Base-by-base conservation (phyloP, 2,113 vertebrate genomes). In the Atlantisia rogersi region DNA sequence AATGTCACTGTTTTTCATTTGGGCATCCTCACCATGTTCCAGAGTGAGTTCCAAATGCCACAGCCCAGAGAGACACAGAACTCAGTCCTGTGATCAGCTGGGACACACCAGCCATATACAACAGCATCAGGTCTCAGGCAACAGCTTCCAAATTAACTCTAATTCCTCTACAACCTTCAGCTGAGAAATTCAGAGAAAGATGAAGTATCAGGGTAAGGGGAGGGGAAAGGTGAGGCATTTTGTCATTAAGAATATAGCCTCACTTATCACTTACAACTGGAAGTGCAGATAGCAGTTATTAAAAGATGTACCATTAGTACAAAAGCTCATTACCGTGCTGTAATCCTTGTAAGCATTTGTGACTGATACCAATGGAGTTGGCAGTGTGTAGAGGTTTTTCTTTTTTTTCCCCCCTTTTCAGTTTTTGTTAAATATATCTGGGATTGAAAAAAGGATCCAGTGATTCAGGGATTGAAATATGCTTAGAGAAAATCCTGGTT, bases 311-410 rank as follows among this genome's bases (percentile, higher is more conserved):
- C 71, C 73, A 92, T 96, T 95, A 95, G 76, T 84, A 94, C 40
- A 79, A 94, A 96, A 96, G 84, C 93, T 97, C 92, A 96, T 95
- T 97, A 96, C 86, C 0, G 0, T 0, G 0, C 48, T 90, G 81
- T 92, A 97, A 96, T 97, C 81, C 94, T 94, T 97, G 90, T 94
- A 95, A 95, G 82, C 42, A 84, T 95, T 97, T 96, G 92, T 91
- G 89, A 96, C 79, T 94, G 60, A 94, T 92, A 94, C 56, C 80
- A 71, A 25, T 73, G 44, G 50, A 95, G 31, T 17, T 89, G 90
- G 82, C 82, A 92, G 52, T 14, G 14, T 63, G 52, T 20, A 62
- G 28, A 86, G 35, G 31, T 10, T 53, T 82, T 73, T 17, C 5
- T 46, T 62, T 60, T 37, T 37, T 70, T 20, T 12, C 1, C 0